These are phyloP conservation scores for Cisticola juncidis DNA, from an alignment of 2,113 vertebrate genomes.

Conservation along the genomic window DNA sequence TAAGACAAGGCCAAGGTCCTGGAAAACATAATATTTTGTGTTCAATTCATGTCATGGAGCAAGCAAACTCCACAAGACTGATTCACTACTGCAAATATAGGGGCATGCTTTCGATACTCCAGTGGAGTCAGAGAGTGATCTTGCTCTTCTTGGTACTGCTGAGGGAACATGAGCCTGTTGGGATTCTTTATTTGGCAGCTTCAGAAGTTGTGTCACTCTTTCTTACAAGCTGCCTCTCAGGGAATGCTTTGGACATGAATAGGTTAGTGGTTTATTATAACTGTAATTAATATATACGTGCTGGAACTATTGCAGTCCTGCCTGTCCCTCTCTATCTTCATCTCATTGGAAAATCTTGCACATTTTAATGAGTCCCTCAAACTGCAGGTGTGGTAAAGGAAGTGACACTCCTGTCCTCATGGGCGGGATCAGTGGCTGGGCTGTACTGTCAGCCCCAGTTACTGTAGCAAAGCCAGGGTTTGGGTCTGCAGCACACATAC, in stretches of 20 bases:
- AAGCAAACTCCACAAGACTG: neutral
- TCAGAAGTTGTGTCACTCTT: neutral
- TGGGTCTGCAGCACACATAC: neutral
- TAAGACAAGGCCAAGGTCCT: neutral
- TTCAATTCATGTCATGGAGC: neutral
- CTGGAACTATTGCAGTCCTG: neutral
- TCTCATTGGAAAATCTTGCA: neutral
- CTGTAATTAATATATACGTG: neutral
- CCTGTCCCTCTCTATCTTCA: neutral
- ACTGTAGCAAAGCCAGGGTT: neutral
- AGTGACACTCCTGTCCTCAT: neutral
- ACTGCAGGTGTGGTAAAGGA: neutral
- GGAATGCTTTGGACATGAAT: neutral
- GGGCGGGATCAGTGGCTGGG: neutral
- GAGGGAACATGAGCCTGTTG: neutral
- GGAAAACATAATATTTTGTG: constrained; percentile 1
- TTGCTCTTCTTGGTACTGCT: neutral
- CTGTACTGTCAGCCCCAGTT: neutral
- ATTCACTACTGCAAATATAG: neutral
- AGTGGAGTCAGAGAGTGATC: neutral
- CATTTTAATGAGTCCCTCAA: neutral
- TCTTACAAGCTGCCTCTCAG: neutral
- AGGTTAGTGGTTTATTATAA: neutral
- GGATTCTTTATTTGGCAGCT: neutral
- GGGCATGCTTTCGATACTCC: neutral